A percentile compares a stretch with the other conserved stretches of the same genome.
Evolutionary conservation across 1,140 invertebrate genomes (phyloP).

Genomic region (Yoshiicerus persimilis): DNA sequence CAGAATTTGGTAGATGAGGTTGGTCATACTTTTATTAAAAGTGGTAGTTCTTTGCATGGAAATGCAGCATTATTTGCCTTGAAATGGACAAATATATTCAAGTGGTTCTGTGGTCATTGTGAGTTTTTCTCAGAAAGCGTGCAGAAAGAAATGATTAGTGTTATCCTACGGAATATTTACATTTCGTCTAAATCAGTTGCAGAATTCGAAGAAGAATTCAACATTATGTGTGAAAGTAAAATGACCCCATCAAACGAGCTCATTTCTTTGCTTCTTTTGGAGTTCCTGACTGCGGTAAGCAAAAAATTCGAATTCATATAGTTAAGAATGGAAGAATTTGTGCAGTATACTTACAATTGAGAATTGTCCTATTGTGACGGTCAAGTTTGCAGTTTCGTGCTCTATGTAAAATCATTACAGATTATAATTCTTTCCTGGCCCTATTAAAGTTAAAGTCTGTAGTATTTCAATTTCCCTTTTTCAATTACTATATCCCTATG

Average conservation of each 20-base stretch:
- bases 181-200: constrained; percentile 29
- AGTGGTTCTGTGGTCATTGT: constrained; percentile 8
- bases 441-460: no score
- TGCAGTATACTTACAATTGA: background rate
- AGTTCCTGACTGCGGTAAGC: constrained; percentile 13
- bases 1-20: background rate
- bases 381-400: background rate
- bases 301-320: background rate
- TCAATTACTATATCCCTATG: no score
- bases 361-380: background rate
- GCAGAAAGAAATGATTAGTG: background rate
- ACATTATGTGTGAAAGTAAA: constrained; percentile 9
- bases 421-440: background rate
- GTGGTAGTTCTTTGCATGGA: constrained; percentile 21
- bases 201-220: constrained; percentile 20
- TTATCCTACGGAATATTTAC: constrained; percentile 38
- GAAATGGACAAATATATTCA: constrained; percentile 30
- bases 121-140: background rate
- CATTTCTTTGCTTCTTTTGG: background rate
- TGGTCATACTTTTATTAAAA: constrained; percentile 7
- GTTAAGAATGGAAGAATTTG: background rate
- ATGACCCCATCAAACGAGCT: background rate
- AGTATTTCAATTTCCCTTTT: no score
- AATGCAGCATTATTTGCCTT: constrained; percentile 36
- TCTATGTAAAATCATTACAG: background rate